A percentile compares a stretch with the other conserved stretches of the same genome.
These are phyloP conservation scores for Triplophysa yarkandensis DNA, from an alignment of 2,797 vertebrate genomes.

Conservation along the genomic window DNA sequence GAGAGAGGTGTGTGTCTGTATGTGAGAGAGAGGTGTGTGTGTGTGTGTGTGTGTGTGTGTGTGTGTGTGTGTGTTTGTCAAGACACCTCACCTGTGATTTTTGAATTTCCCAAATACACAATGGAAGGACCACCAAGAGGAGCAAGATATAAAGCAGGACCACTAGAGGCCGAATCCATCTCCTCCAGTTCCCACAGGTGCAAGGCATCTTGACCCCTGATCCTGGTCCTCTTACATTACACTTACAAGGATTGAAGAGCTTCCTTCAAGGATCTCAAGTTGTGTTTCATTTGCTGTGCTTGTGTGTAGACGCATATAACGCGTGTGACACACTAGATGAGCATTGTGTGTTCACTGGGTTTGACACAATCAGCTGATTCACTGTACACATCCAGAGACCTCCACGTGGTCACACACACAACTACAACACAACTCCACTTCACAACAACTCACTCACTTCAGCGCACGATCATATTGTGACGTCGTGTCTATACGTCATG, in stretches of 20 bases:
- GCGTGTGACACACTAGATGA: neutral
- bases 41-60: neutral
- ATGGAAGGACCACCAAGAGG: conserved; percentile 84
- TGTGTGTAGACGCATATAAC: neutral
- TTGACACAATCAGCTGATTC: conserved; percentile 65
- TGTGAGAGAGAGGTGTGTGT: too few relatives aligned
- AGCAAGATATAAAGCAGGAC: conserved; percentile 85
- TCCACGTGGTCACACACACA: neutral
- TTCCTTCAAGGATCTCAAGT: neutral
- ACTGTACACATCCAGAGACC: conserved; percentile 68
- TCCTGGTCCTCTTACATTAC: conserved; percentile 2
- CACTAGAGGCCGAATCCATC: conserved; percentile 93
- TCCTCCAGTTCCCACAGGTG: conserved; percentile 93
- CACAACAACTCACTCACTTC: neutral
- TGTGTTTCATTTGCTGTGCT: neutral
- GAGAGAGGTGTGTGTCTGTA: too few relatives aligned
- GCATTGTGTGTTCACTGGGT: conserved; percentile 14
- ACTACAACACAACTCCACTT: too few relatives aligned
- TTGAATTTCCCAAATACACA: conserved; percentile 92
- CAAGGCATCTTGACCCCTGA: conserved; percentile 81
- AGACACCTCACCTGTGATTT: conserved; percentile 83
- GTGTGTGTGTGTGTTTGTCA: neutral
- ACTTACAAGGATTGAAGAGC: neutral
- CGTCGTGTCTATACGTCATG: neutral
- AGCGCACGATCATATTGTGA: neutral